Percentiles rank a stretch among this genome's conserved stretches.
These are phyloP conservation scores for Ceratosolen solmsi DNA, from an alignment of 1,140 invertebrate species.

Conservation along the genomic window DNA sequence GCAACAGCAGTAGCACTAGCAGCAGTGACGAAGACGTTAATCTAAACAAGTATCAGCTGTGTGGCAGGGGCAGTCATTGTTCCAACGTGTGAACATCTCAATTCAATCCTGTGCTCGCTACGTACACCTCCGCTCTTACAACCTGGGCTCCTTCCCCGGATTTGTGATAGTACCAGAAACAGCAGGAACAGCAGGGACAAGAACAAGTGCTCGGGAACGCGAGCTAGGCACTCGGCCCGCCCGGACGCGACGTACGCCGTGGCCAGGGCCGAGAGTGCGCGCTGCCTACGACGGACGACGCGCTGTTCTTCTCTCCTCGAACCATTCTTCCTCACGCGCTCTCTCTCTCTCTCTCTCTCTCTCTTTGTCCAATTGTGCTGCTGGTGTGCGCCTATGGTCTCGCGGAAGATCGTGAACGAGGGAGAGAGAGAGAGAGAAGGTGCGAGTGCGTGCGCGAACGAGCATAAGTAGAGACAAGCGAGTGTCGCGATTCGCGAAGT, in stretches of 20 bases:
- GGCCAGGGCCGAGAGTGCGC: neutral
- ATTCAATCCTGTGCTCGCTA: neutral
- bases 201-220: neutral
- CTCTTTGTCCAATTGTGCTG: neutral
- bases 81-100: slow-evolving; percentile 39
- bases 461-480: slow-evolving; percentile 32
- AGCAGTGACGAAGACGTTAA: slow-evolving; percentile 60
- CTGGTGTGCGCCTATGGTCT: neutral
- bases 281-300: neutral
- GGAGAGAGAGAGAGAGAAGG: neutral
- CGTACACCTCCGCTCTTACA: no score
- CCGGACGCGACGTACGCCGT: neutral
- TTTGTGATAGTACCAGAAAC: neutral
- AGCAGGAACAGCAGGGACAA: neutral
- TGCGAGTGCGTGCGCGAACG: slow-evolving; percentile 24
- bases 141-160: neutral
- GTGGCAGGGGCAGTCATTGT: slow-evolving; percentile 67
- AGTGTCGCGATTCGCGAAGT: slow-evolving; percentile 11
- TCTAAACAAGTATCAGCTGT: slow-evolving; percentile 74
- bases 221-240: no score
- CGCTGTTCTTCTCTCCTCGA: neutral
- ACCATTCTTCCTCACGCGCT: neutral
- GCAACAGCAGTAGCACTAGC: neutral
- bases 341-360: no score
- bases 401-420: neutral